Base-by-base conservation (phyloP, 2,113 vertebrate genomes). In the Uria aalge region DNA sequence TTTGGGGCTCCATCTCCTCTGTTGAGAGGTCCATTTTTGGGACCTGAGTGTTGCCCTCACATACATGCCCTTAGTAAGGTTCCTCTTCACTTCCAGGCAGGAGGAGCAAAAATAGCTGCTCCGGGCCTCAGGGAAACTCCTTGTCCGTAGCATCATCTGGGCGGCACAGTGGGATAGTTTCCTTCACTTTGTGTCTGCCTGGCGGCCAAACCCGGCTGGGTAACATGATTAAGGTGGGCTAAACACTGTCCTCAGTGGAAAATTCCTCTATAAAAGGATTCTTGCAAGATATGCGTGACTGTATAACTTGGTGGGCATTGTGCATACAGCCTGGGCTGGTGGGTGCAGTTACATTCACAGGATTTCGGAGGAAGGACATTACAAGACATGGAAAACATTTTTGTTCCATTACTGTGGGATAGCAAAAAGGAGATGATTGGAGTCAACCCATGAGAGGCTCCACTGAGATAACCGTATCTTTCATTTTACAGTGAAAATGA, bases 401-500 rank as follows among this genome's bases (percentile, higher is more conserved):
- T 7, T 52, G 85, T 79, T 62, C 27, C 50, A 32, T 90, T 78
- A 32, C 9, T 86, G 21, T 63, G 41, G 43, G 27, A 30, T 2
- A 73, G 47, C 21, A 92, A 48, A 90, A 95, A 66, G 30, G 57
- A 74, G 71, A 81, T 62, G 53, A 72, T 9, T 68, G 26, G 45
- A 90, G 34, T 59, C 34, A 62, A 2, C 9, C 4, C 7, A 24
- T 6, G 15, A 73, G 8, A 60, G 57, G 11, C 20, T 43, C 47
- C 41, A 10, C 38, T 69, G 40, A 94, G 34, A 79, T 71, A 92
- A 96, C 50, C 7, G 3, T 48, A 67, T 55, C 20, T 43, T 94
- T 92, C 41, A 79, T 97, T 91, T 93, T 40, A 18, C 97, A 99
- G 99, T 87, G 99, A 99, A 98, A 99, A 99, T 1, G 99, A 99